Conservation (phyloP, 2,888 invertebrate species). For the Cheilosia soror region DNA sequence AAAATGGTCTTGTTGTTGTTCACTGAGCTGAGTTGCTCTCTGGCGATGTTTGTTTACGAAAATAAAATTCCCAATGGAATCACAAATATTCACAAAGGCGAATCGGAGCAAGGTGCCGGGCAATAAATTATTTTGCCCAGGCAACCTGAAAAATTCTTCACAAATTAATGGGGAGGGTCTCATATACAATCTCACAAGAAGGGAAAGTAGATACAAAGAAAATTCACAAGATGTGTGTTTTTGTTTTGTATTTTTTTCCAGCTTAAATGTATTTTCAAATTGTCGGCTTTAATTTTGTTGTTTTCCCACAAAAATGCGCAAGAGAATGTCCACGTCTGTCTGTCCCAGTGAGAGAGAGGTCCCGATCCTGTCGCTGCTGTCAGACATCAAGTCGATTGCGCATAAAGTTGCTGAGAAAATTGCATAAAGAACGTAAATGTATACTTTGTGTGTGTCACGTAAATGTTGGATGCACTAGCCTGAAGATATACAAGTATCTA, state of each 20-base stretch:
- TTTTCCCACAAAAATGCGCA: background rate
- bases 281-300: slow-evolving; percentile 48
- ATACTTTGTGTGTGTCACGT: slow-evolving; percentile 16
- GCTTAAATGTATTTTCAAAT: slow-evolving; percentile 37
- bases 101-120: slow-evolving; percentile 76
- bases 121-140: slow-evolving; percentile 76
- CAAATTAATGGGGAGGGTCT: slow-evolving; percentile 59
- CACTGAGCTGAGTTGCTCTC: slow-evolving; percentile 11
- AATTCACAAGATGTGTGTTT: slow-evolving; percentile 56
- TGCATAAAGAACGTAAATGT: slow-evolving; percentile 41
- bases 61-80: slow-evolving; percentile 74
- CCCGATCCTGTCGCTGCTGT: slow-evolving; percentile 37
- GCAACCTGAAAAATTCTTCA: slow-evolving; percentile 73
- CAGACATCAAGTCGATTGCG: slow-evolving; percentile 40
- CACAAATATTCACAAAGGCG: slow-evolving; percentile 75
- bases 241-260: background rate
- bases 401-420: slow-evolving; percentile 54
- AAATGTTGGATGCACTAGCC: slow-evolving; percentile 16
- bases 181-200: background rate
- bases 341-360: background rate
- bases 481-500: slow-evolving; percentile 34
- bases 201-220: slow-evolving; percentile 18
- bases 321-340: slow-evolving; percentile 5
- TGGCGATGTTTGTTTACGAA: slow-evolving; percentile 69
- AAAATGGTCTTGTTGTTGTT: slow-evolving; percentile 45